Evolutionary conservation across 64 coral and sea anemone species (phyloP).

Genomic region (Hydrozoanthus tunicans): DNA sequence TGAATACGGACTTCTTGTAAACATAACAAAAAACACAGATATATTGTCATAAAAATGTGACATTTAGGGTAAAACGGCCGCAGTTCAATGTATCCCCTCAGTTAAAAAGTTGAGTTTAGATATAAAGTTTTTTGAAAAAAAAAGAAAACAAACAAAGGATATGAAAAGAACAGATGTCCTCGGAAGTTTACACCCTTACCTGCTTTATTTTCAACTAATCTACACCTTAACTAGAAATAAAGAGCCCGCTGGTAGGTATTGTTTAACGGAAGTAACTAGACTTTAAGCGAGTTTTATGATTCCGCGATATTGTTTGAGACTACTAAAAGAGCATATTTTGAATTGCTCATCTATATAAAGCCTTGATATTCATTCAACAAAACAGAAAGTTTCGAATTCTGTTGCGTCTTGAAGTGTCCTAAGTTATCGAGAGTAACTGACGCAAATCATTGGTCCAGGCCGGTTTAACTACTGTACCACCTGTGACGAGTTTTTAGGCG

Average conservation of each 20-base stretch:
- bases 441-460: neutral
- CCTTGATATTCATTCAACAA: neutral
- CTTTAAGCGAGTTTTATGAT: neutral
- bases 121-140: neutral
- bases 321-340: neutral
- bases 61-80: neutral
- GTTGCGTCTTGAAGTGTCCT: neutral
- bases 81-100: neutral
- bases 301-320: constrained; percentile 16
- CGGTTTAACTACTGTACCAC: constrained; percentile 3
- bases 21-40: neutral
- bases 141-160: neutral
- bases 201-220: constrained; percentile 13
- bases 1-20: neutral
- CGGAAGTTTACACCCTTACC: neutral
- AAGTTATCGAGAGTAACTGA: neutral
- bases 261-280: constrained; percentile 9
- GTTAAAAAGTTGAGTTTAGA: neutral
- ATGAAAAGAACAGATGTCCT: neutral
- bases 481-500: constrained; percentile 32
- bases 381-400: neutral
- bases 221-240: constrained; percentile 46
- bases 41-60: neutral
- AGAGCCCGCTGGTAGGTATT: neutral
- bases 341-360: constrained; percentile 23